These are phyloP conservation scores for Hybos culiciformis DNA, from an alignment of 2,888 invertebrate genomes.

Conservation along the genomic window DNA sequence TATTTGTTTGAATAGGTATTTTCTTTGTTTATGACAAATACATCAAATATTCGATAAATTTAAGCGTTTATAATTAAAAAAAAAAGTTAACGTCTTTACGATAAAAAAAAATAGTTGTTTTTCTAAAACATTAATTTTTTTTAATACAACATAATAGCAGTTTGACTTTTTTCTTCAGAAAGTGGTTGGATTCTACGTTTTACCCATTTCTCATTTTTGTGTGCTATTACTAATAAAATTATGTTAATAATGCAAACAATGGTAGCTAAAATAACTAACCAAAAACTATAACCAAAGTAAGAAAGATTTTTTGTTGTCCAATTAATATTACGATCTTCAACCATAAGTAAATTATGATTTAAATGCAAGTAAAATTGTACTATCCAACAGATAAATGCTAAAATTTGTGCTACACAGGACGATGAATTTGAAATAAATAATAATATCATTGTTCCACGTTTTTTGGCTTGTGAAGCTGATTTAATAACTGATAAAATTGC, in stretches of 20 bases:
- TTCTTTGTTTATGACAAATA: too few species aligned
- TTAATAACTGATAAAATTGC: conserved; percentile 33
- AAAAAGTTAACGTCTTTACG: too few species aligned
- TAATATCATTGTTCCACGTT: conserved; percentile 29
- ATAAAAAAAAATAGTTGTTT: too few species aligned
- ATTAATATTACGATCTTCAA: conserved; percentile 60
- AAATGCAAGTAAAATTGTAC: conserved; percentile 70
- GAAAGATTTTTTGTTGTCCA: conserved; percentile 77
- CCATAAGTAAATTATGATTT: conserved; percentile 66
- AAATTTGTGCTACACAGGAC: conserved; percentile 57
- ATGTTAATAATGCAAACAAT: conserved; percentile 31
- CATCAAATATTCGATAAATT: too few species aligned
- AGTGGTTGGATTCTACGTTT: conserved; percentile 25
- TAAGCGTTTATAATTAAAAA: too few species aligned
- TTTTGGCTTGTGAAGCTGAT: conserved; percentile 32
- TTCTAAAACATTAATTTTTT: conserved; percentile 5
- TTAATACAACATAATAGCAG: conserved; percentile 35
- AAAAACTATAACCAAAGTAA: conserved; percentile 76
- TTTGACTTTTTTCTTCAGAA: conserved; percentile 31
- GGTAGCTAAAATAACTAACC: conserved; percentile 35
- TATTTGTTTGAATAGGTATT: too few species aligned
- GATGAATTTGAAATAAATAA: conserved; percentile 30
- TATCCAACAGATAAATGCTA: conserved; percentile 68
- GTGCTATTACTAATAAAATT: conserved; percentile 25
- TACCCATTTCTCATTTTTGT: conserved; percentile 25